A percentile compares a stretch with the other conserved stretches of the same genome.
These are phyloP conservation scores for Sebastolobus altivelis DNA, from an alignment of 2,797 vertebrate species.

Conservation along the genomic window DNA sequence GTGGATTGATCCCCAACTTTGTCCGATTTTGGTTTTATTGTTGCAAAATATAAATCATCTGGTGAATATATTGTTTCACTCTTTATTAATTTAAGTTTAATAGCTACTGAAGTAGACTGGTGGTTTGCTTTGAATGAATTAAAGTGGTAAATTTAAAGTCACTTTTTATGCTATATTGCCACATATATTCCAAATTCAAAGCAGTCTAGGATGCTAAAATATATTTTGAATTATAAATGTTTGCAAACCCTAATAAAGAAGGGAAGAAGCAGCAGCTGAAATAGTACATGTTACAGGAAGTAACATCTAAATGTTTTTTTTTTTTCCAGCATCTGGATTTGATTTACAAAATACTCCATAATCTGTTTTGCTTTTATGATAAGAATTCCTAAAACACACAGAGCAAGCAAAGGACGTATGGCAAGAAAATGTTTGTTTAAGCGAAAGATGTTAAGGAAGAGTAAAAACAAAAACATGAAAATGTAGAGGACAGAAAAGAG, in stretches of 20 bases:
- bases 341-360: conserved; percentile 3
- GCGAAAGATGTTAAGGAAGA: neutral
- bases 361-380: conserved; percentile 8
- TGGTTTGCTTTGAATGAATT: neutral
- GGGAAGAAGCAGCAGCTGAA: neutral
- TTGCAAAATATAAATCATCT: conserved; percentile 11
- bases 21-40: neutral
- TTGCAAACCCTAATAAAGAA: conserved; percentile 3
- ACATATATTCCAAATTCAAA: neutral
- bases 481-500: conserved; percentile 20
- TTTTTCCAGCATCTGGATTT: neutral
- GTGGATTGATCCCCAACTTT: neutral
- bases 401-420: neutral
- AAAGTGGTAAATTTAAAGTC: neutral
- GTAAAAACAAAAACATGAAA: conserved; percentile 39
- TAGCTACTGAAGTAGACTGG: neutral
- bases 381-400: conserved; percentile 19
- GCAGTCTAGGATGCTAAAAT: neutral
- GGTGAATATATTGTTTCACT: neutral
- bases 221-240: neutral
- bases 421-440: conserved; percentile 16
- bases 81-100: neutral
- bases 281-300: neutral
- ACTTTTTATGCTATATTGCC: neutral
- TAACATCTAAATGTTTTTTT: conserved; percentile 4